Evolutionary conservation across 1,140 invertebrate genomes (phyloP).

Genomic region (Nymphalis io): DNA sequence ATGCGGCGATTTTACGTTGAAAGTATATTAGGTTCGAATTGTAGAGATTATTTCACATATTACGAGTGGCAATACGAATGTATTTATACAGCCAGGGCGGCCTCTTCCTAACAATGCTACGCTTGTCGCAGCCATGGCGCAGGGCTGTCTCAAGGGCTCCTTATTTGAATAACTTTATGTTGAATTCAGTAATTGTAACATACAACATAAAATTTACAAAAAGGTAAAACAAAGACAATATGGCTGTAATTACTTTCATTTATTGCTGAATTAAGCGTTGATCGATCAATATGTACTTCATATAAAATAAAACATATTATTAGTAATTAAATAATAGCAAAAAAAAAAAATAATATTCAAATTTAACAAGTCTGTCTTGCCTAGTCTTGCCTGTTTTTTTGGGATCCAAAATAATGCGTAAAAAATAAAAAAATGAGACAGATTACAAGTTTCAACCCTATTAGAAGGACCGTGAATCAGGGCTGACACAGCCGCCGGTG

Average conservation of each 20-base stretch:
- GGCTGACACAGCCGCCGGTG: conserved; percentile 72
- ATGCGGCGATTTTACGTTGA: not conserved
- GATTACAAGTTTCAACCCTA: conserved; percentile 52
- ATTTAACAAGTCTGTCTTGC: too few relatives aligned
- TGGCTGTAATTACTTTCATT: too few relatives aligned
- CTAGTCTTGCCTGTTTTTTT: not conserved
- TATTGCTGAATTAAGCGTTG: too few relatives aligned
- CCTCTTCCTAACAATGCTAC: conserved; percentile 75
- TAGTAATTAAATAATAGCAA: too few relatives aligned
- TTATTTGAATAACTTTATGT: not conserved
- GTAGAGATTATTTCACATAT: conserved; percentile 59
- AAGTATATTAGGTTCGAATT: conserved; percentile 8
- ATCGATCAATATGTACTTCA: too few relatives aligned
- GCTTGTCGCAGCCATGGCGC: conserved; percentile 67
- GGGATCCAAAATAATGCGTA: not conserved
- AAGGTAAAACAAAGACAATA: too few relatives aligned
- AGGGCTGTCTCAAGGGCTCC: conserved; percentile 54
- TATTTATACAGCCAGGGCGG: conserved; percentile 77
- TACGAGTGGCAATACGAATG: conserved; percentile 79
- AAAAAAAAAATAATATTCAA: too few relatives aligned
- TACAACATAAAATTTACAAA: not conserved
- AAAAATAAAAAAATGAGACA: not conserved
- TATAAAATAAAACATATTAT: too few relatives aligned
- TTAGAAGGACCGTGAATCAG: conserved; percentile 68
- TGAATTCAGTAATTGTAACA: conserved; percentile 1